Conservation (phyloP, 2,888 invertebrate genomes). For the Cephus sareptanus region DNA sequence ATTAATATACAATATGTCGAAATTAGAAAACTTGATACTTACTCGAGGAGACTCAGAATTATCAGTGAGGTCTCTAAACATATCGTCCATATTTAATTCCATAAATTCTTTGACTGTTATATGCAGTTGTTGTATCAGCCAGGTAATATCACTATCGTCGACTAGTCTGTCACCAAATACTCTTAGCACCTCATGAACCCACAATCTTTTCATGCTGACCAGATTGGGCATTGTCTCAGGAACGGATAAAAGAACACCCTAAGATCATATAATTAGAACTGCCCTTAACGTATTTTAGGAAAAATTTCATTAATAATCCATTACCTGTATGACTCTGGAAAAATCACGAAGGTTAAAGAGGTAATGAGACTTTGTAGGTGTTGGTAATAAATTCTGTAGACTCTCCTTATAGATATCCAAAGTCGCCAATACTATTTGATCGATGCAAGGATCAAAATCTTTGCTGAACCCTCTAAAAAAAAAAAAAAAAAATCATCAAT, state of each 20-base stretch:
- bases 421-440: slow-evolving; percentile 88
- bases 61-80: slow-evolving; percentile 77
- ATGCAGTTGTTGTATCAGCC: slow-evolving; percentile 81
- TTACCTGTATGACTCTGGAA: slow-evolving; percentile 87
- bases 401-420: slow-evolving; percentile 88
- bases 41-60: slow-evolving; percentile 42
- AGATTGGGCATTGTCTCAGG: slow-evolving; percentile 92
- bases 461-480: slow-evolving; percentile 81
- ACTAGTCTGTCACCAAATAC: slow-evolving; percentile 94
- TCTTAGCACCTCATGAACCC: slow-evolving; percentile 93
- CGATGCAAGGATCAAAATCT: slow-evolving; percentile 93
- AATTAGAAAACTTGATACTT: background rate
- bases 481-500: background rate
- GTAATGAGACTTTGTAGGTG: slow-evolving; percentile 94
- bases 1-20: background rate
- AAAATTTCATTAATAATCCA: background rate
- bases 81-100: slow-evolving; percentile 74
- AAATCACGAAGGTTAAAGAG: slow-evolving; percentile 95
- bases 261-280: slow-evolving; percentile 24
- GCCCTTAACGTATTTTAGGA: background rate
- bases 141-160: slow-evolving; percentile 83
- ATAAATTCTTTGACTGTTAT: slow-evolving; percentile 72
- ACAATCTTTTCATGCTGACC: slow-evolving; percentile 87
- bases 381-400: slow-evolving; percentile 85
- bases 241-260: slow-evolving; percentile 91